A percentile compares a stretch with the other conserved stretches of the same genome.
phyloP scores from a whole-genome alignment of 1,140 invertebrate genomes.

The Trichonephila clavipes region DNA sequence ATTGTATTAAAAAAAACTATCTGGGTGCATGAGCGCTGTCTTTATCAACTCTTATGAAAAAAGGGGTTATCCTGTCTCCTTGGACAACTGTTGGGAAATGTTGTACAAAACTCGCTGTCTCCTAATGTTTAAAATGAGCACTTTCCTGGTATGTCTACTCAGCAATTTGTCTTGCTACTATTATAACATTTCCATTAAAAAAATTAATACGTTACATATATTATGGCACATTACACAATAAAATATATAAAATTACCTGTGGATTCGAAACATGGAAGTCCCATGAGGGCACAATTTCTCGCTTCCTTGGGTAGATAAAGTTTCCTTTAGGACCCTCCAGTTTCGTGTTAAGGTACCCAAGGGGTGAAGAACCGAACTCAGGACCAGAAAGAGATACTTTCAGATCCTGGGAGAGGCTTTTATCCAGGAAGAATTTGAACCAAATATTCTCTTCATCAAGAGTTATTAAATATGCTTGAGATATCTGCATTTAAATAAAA shows the following conservation, averaged over 20 bases:
- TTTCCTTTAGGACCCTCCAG: not conserved
- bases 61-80: too few species aligned
- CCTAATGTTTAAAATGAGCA: too few species aligned
- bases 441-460: slow-evolving; percentile 43
- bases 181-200: too few species aligned
- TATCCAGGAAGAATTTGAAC: not conserved
- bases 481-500: not conserved
- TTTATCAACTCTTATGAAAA: too few species aligned
- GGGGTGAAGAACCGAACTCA: not conserved
- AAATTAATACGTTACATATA: too few species aligned
- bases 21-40: too few species aligned
- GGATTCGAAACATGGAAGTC: slow-evolving; percentile 26
- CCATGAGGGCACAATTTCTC: slow-evolving; percentile 60
- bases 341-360: not conserved
- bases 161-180: too few species aligned
- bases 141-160: too few species aligned
- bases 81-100: too few species aligned
- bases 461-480: slow-evolving; percentile 34
- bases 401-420: not conserved
- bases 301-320: not conserved
- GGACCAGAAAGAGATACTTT: slow-evolving; percentile 34
- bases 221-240: too few species aligned
- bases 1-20: too few species aligned
- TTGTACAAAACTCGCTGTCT: too few species aligned
- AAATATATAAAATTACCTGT: not conserved